Evolutionary conservation across 1,140 invertebrate species (phyloP).

Genomic region (Argopecten irradians): DNA sequence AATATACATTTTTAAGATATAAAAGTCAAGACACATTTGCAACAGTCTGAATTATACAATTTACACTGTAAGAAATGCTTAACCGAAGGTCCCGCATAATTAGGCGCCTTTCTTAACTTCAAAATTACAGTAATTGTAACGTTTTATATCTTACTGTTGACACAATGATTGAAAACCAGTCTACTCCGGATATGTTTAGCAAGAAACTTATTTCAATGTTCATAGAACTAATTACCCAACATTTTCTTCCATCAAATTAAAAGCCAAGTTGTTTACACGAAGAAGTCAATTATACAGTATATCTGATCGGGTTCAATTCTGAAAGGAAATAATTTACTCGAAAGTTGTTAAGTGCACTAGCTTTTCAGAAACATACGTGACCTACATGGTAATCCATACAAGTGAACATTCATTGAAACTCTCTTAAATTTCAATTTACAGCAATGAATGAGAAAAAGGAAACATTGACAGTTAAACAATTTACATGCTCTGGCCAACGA

Average conservation of each 20-base stretch:
- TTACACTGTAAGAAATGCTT: too few relatives aligned
- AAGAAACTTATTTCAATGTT: not conserved
- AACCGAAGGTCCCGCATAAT: too few relatives aligned
- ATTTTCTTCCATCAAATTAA: not conserved
- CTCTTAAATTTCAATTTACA: not conserved
- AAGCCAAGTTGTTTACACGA: not conserved
- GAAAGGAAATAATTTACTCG: not conserved
- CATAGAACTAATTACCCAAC: not conserved
- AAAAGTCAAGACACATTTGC: too few relatives aligned
- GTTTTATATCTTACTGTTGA: too few relatives aligned
- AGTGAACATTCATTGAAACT: not conserved
- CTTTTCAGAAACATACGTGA: not conserved
- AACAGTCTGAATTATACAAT: too few relatives aligned
- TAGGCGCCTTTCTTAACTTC: too few relatives aligned
- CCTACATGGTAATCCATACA: not conserved
- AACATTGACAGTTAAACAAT: not conserved
- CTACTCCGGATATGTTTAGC: not conserved
- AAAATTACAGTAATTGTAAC: too few relatives aligned
- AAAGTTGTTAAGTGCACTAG: not conserved
- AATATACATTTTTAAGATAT: too few relatives aligned
- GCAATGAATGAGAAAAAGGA: not conserved
- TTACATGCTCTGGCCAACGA: not conserved
- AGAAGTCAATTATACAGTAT: not conserved
- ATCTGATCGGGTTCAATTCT: not conserved
- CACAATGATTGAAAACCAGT: not conserved